Evolutionary conservation across 2,113 vertebrate species (phyloP).

Genomic region (Mormyrus iriodes): DNA sequence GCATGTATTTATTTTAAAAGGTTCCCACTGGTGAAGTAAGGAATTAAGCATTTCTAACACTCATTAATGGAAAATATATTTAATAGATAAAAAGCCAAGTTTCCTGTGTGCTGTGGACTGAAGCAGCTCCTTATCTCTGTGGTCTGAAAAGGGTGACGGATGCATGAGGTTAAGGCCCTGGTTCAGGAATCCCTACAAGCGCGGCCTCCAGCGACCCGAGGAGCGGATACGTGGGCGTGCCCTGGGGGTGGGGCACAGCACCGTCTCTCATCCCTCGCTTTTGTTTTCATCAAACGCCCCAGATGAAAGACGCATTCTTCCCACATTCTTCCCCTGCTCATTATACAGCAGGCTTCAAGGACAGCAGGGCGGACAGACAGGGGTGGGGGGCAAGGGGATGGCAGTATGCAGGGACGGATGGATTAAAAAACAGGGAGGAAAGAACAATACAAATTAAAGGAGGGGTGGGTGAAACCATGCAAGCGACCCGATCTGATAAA

Average conservation of each 20-base stretch:
- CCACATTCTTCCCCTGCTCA: background rate
- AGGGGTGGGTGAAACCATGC: background rate
- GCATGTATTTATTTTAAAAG: background rate
- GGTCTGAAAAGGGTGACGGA: background rate
- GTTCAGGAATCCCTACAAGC: background rate
- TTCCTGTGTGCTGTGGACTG: background rate
- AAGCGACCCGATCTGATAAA: background rate
- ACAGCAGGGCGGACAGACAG: slow-evolving; percentile 16
- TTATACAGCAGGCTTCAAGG: background rate
- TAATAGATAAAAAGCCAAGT: background rate
- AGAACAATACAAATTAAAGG: background rate
- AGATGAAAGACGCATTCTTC: slow-evolving; percentile 4
- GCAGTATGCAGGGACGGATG: background rate
- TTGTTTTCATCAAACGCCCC: slow-evolving; percentile 8
- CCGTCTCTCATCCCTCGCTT: background rate
- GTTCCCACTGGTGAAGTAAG: background rate
- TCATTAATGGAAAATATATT: background rate
- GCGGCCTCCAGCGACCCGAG: background rate
- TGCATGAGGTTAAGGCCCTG: background rate
- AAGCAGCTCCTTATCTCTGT: background rate
- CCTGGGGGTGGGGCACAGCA: background rate
- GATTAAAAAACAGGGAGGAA: background rate
- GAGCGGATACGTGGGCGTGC: background rate
- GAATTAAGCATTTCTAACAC: background rate
- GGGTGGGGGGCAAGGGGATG: background rate